Evolutionary conservation across 92 coral and sea anemone species (phyloP), one percentile per base, ranked within the genome.

Genomic region (Zoanthus gigantus): DNA sequence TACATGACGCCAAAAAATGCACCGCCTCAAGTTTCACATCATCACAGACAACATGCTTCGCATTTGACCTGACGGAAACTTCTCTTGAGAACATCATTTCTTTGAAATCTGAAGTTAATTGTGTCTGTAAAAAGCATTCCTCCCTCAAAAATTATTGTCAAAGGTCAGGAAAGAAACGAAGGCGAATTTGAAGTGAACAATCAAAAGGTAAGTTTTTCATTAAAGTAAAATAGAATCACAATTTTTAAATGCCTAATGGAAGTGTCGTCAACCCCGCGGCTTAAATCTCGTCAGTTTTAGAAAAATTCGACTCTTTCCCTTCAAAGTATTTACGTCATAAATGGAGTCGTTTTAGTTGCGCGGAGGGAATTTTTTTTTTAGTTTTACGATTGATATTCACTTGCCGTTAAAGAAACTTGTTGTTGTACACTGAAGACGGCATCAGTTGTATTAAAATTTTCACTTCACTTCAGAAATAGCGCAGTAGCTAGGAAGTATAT

Each of bases 91-190:
- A 66, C 74, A 81, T 46, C 46, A 65, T 65, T 65, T 74, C 85
- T 45, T 81, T 81, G 85, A 81, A 81, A 81, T 66, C 75, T 81
- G 31, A 81, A 29, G 74, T 66, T 81, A 28, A 63, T 47, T 53
- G 85, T 71, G 63, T 81, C 75, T 15, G 54, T 23, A 42, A 16
- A 14, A 7, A 9, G 61, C 74, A 81, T 81, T 81, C 75, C 74
- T 81, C 5, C 14, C 23, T 11, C 28, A 14, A 14, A 44, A 81
- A 29, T 44, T 12, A 12, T 66, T 7, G 23, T 14, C 12, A 60
- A 42, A 29, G 47, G 16, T 57, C 54, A 13, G 61, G 67, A 77
- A 53, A 54, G 42, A 66, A 1, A 66, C 50, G 37, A 65, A 16
- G 84, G 73, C 29, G 5, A 60, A n/a, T 13, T 16, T 79, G 63